Evolutionary conservation across 2,113 vertebrate species (phyloP).

Genomic region (Leucopsar rothschildi): DNA sequence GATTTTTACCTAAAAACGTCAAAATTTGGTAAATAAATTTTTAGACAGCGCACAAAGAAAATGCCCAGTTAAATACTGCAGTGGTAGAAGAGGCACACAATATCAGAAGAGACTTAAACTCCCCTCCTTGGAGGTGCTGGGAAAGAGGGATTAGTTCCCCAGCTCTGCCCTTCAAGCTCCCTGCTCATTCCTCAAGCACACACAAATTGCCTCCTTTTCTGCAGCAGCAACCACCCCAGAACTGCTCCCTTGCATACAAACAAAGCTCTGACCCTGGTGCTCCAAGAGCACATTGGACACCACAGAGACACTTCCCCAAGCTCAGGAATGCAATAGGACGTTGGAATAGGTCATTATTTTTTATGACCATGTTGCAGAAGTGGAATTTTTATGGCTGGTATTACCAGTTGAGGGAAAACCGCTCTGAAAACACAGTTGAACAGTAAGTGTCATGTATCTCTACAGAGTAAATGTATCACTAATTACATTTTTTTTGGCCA

Average conservation of each 20-base stretch:
- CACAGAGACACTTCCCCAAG: background rate
- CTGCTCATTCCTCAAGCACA: background rate
- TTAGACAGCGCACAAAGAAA: accelerated
- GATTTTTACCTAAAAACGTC: background rate
- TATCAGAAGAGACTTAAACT: background rate
- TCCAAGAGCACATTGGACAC: background rate
- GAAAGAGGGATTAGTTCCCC: background rate
- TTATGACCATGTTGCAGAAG: background rate
- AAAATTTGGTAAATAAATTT: background rate
- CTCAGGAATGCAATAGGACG: accelerated
- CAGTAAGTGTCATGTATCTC: background rate
- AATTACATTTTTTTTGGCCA: background rate
- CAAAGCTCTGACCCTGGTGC: background rate
- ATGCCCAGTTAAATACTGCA: background rate
- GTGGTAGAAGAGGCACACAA: background rate
- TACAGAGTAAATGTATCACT: background rate
- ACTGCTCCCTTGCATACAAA: accelerated
- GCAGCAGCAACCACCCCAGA: background rate
- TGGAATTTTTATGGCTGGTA: background rate
- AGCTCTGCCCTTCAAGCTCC: background rate
- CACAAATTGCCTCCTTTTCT: background rate
- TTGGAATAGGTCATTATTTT: background rate
- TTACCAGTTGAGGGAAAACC: background rate
- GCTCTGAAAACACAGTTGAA: background rate
- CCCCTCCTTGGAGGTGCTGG: background rate